Conservation (phyloP, 2,797 vertebrate species). For the Enoplosus armatus region DNA sequence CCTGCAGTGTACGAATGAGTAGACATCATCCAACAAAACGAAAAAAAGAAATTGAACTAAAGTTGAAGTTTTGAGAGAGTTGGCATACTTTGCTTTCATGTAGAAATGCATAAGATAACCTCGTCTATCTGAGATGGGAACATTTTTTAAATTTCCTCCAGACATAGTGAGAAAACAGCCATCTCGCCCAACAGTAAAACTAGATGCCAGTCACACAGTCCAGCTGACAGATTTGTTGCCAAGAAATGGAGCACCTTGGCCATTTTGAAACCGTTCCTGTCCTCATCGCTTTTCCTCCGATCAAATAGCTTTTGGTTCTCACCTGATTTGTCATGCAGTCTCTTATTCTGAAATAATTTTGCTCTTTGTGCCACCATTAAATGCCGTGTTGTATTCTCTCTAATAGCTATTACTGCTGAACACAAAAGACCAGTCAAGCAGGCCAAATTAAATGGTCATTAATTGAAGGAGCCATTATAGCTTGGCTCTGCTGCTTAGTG, state of each 20-base stretch:
- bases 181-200: slow-evolving; percentile 3
- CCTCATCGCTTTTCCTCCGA: slow-evolving; percentile 12
- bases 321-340: slow-evolving; percentile 40
- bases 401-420: slow-evolving; percentile 57
- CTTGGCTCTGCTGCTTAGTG: slow-evolving; percentile 42
- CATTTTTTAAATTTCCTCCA: background rate
- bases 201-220: slow-evolving; percentile 6
- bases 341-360: slow-evolving; percentile 60
- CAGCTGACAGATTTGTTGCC: slow-evolving; percentile 2
- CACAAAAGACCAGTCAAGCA: slow-evolving; percentile 73
- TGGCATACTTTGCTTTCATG: no score
- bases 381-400: slow-evolving; percentile 53
- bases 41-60: background rate
- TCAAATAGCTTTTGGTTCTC: slow-evolving; percentile 41
- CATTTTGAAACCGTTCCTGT: slow-evolving; percentile 24
- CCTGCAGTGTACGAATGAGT: no score
- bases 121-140: no score
- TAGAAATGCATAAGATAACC: no score
- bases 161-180: background rate
- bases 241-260: slow-evolving; percentile 2
- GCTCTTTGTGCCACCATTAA: slow-evolving; percentile 59
- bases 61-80: no score
- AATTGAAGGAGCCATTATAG: slow-evolving; percentile 75
- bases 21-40: no score
- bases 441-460: slow-evolving; percentile 72